Conservation (phyloP, 2,113 vertebrate genomes). For the Hassar affinis region DNA sequence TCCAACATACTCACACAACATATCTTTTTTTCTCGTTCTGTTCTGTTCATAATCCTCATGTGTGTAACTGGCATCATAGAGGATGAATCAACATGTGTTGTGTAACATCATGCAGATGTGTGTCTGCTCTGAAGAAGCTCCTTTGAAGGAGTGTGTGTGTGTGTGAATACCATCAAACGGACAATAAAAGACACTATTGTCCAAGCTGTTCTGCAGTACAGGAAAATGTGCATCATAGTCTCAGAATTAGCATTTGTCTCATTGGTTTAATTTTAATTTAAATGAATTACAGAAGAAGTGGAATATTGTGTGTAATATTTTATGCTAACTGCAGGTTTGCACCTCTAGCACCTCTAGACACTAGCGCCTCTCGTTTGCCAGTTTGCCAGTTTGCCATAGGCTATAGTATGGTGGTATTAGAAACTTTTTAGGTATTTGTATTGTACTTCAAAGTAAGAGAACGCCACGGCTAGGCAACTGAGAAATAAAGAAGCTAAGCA, state of each 20-base stretch:
- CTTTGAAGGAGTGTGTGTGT: slow-evolving; percentile 32
- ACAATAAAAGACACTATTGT: slow-evolving; percentile 34
- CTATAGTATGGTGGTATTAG: not conserved
- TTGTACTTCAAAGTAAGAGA: not conserved
- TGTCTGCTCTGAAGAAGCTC: slow-evolving; percentile 42
- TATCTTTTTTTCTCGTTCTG: not conserved
- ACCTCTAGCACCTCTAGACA: too few species aligned
- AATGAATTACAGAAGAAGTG: not conserved
- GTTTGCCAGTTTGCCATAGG: not conserved
- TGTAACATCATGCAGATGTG: slow-evolving; percentile 49
- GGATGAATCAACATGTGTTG: slow-evolving; percentile 51
- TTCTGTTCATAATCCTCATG: not conserved
- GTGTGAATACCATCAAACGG: not conserved
- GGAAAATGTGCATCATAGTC: not conserved
- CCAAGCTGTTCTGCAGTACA: slow-evolving; percentile 4
- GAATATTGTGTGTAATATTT: not conserved
- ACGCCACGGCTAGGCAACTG: not conserved
- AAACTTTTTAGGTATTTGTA: not conserved
- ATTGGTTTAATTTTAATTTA: not conserved
- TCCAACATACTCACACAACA: not conserved
- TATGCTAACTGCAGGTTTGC: not conserved
- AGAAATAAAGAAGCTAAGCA: not conserved
- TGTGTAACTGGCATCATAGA: slow-evolving; percentile 50
- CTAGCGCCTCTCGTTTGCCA: not conserved
- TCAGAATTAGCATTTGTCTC: not conserved